Evolutionary conservation across 1,140 invertebrate species (phyloP), one percentile per base, ranked within the genome.

Genomic region (Cydia strobilella): DNA sequence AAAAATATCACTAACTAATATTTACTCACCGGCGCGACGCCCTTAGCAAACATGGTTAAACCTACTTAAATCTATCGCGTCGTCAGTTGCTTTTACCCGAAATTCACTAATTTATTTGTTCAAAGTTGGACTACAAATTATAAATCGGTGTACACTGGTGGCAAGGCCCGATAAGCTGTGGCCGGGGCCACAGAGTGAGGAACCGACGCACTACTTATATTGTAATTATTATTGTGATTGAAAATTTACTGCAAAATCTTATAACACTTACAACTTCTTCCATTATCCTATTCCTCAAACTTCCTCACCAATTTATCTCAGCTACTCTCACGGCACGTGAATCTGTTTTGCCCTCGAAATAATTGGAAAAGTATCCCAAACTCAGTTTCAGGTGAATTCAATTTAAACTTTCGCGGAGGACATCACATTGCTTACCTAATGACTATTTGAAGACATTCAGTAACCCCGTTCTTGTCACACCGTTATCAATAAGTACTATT

Each of bases 331-430:
- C 63, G 63, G 25, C 13, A 66, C 65, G n/a, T 39, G 35, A 42
- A 35, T 69, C 15, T 69, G 23, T 79, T 79, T 59, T 31, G 59
- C 45, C 45, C 35, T 51, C 39, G 51, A 62, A 83, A 81, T 86
- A 85, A 88, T 88, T 86, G 86, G 80, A 81, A 86, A 86, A 84
- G 85, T 86, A 88, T 84, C 81, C 77, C 77, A 81, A 74, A 79
- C 77, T 80, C 75, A 81, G 48, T 51, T 54, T 54, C 72, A 35
- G 74, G 79, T 83, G 79, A 78, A 85, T 85, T 85, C 85, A 88
- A 88, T 88, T 86, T 86, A 86, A 86, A 86, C 77, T 88, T 88
- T 71, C 71, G 74, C 75, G 71, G 25, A 62, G 77, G 73, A 39
- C 59, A 73, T 75, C 51, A 27, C 76, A 76, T 74, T 35, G 27